Evolutionary conservation across 2,888 invertebrate genomes (phyloP), one percentile per base, ranked within the genome.

Genomic region (Drosophila paramelanica): DNA sequence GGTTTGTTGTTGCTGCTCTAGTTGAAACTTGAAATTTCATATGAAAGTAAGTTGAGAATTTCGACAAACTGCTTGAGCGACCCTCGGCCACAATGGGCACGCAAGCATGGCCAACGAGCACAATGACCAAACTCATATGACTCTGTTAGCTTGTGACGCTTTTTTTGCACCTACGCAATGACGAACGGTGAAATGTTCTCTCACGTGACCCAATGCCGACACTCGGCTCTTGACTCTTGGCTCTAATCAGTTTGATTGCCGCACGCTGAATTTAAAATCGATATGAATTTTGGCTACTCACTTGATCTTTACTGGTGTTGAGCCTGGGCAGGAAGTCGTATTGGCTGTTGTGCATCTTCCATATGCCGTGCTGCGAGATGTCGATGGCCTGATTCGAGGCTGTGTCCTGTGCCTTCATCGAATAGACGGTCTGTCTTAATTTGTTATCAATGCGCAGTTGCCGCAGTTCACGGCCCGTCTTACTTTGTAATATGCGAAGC

Each of bases 281-380:
- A 17, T 42, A 14, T 36, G 14, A 3, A 11, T 0, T 0, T 38
- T 5, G 33, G 8, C 5, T 27, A 70, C 79, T 76, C 50, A 79
- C 80, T 43, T 60, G 27, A 2, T 42, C 1, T 0, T 2, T 38
- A 5, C 20, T 81, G 13, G 13, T 31, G 14, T 79, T 82, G 5
- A 90, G 56, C 3, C 73, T 56, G 0, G 91, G 89, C 73, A 91
- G 64, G 68, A 90, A 91, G 4, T 60, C 67, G 49, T 91, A 91
- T 7, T 78, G 67, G 33, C 52, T 66, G 10, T 76, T 82, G 33
- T 75, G 66, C 8, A 73, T 55, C 4, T 56, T 49, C 83, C 86
- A 90, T 0, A 49, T 53, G 5, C 13, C 31, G n/a, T 42, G 33
- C 20, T 77, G 41, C 2, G 70, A 70, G 47, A 81, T 80, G 55